Percentiles rank a stretch among this genome's conserved stretches.
These are phyloP conservation scores for Pelusios castaneus DNA, from an alignment of 2,113 vertebrate species.

Conservation along the genomic window DNA sequence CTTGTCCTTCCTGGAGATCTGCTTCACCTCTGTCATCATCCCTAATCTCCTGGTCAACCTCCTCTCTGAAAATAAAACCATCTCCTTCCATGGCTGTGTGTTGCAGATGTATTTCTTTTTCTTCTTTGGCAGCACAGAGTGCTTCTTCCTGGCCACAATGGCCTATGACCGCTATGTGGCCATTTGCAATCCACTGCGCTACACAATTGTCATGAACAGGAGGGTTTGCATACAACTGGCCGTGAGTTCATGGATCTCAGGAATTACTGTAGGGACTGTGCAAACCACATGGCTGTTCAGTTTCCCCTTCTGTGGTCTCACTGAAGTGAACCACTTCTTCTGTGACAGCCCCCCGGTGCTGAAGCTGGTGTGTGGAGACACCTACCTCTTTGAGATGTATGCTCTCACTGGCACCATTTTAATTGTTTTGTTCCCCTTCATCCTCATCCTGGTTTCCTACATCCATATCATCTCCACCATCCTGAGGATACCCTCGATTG, in stretches of 20 bases:
- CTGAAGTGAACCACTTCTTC: conserved; percentile 40
- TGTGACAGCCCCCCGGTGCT: conserved; percentile 49
- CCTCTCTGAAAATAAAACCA: not conserved
- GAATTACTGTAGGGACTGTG: not conserved
- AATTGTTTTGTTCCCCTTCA: conserved; percentile 16
- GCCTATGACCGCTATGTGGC: conserved; percentile 46
- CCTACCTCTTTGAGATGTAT: conserved; percentile 15
- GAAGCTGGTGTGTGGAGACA: conserved; percentile 41
- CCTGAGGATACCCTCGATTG: conserved; percentile 39
- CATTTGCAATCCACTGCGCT: conserved; percentile 48
- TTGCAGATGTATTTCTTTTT: conserved; percentile 42
- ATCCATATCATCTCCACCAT: conserved; percentile 19
- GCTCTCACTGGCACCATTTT: conserved; percentile 5
- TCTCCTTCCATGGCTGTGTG: conserved; percentile 40
- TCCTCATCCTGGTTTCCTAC: conserved; percentile 41
- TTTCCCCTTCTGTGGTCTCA: conserved; percentile 8
- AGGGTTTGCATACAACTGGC: not conserved
- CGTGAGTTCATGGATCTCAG: conserved; percentile 14
- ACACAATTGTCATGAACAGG: conserved; percentile 27
- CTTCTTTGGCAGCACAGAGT: conserved; percentile 35
- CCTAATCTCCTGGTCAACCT: conserved; percentile 43
- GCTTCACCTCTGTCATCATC: conserved; percentile 26
- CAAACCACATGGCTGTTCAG: conserved; percentile 1
- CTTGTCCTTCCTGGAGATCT: conserved; percentile 9
- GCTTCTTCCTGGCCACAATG: conserved; percentile 38